Evolutionary conservation across 2,888 invertebrate genomes (phyloP), one percentile per base, ranked within the genome.

Genomic region (Phaedon cochleariae): DNA sequence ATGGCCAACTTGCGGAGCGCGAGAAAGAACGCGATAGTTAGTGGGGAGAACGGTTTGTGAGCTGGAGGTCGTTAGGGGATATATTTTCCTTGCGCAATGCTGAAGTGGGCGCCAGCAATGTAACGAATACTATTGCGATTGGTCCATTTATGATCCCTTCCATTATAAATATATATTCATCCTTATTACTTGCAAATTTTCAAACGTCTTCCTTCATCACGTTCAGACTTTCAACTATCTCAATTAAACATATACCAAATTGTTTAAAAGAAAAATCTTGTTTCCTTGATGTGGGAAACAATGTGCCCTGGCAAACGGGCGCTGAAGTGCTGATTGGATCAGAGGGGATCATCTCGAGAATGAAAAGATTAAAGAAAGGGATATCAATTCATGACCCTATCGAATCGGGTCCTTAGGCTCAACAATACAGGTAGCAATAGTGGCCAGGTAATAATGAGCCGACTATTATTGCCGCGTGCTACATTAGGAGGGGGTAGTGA

Each of bases 91-190:
- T 81, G 84, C 84, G 84, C 83, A 83, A 80, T 77, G 77, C 78
- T 76, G 76, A 74, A 80, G 82, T 82, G 82, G 82, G 82, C 82
- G 82, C 80, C 80, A 74, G 82, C 81, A 81, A 79, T 85, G 85
- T 85, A 86, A 87, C 87, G 87, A 86, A 86, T 86, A 85, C 85
- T 82, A 85, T 85, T 85, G 86, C 86, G 83, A 87, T 87, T 88
- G 87, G 88, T 85, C 84, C 85, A 82, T 84, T 83, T 84, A 83
- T 76, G 77, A 78, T 81, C 83, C 83, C 81, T 83, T 79, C 82
- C 81, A 80, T 79, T 77, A 78, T 77, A 66, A 67, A 66, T 67
- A 61, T 71, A 73, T 70, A 74, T 71, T 72, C 71, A 59, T 74
- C 75, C 69, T 74, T 74, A 73, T 74, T 72, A 69, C 67, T 66